Conservation (phyloP, 2,797 vertebrate species). For the Zalophus californianus region DNA sequence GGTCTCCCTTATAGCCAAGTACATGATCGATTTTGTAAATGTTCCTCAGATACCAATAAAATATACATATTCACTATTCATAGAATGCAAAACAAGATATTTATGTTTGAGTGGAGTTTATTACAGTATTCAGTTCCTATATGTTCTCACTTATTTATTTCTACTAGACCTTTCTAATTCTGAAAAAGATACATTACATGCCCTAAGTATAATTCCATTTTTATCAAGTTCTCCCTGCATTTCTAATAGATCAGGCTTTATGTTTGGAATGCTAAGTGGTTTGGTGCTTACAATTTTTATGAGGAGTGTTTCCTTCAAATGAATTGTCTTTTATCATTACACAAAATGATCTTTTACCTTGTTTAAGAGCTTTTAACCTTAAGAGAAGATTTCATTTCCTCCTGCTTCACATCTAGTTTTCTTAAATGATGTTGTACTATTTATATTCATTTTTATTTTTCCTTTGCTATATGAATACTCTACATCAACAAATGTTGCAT, state of each 20-base stretch:
- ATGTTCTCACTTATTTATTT: conserved; percentile 56
- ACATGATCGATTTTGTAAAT: conserved; percentile 50
- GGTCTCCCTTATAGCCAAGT: background rate
- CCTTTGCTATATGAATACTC: background rate
- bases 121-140: background rate
- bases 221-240: background rate
- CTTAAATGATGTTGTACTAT: background rate
- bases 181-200: conserved; percentile 19
- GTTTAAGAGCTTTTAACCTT: background rate
- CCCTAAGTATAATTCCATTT: background rate
- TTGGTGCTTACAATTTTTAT: conserved; percentile 25
- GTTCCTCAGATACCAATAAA: background rate
- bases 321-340: conserved; percentile 19
- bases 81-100: conserved; percentile 13
- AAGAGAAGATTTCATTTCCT: background rate
- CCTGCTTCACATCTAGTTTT: background rate
- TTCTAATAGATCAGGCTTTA: background rate
- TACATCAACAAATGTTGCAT: background rate
- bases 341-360: background rate
- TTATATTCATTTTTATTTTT: background rate
- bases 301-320: background rate
- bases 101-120: conserved; percentile 24
- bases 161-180: conserved; percentile 32
- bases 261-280: conserved; percentile 25
- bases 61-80: background rate